These are phyloP conservation scores for Tribolium castaneum DNA, from an alignment of 1,140 invertebrate genomes.

Conservation along the genomic window DNA sequence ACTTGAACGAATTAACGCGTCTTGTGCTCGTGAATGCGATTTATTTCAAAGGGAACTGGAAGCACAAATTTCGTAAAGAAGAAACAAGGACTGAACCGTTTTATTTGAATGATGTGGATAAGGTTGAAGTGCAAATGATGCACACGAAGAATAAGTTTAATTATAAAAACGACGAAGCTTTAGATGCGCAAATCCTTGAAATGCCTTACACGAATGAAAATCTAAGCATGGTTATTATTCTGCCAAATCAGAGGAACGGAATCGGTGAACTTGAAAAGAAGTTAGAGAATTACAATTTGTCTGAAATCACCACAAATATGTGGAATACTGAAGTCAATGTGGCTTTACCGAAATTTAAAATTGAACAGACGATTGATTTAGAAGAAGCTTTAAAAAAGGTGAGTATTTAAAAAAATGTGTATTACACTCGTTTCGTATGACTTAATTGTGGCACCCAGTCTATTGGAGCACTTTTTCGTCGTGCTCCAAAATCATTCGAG, in stretches of 20 bases:
- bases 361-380: conserved; percentile 73
- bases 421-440: too few relatives aligned
- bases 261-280: conserved; percentile 61
- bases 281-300: conserved; percentile 53
- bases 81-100: conserved; percentile 65
- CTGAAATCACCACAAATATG: conserved; percentile 53
- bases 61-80: conserved; percentile 68
- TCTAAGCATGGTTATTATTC: conserved; percentile 73
- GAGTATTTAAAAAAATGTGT: too few relatives aligned
- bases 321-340: conserved; percentile 54
- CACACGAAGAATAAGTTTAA: conserved; percentile 66
- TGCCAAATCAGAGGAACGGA: conserved; percentile 71
- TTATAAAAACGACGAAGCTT: conserved; percentile 65
- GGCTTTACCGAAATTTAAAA: conserved; percentile 77
- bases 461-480: too few relatives aligned
- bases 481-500: too few relatives aligned
- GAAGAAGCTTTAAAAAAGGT: conserved; percentile 69
- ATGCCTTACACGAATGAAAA: conserved; percentile 70
- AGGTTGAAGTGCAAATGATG: conserved; percentile 75
- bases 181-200: conserved; percentile 69
- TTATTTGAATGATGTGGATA: conserved; percentile 61
- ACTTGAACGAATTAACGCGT: conserved; percentile 67
- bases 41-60: conserved; percentile 65
- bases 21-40: conserved; percentile 83
- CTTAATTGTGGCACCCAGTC: too few relatives aligned